phyloP scores from a whole-genome alignment of 2,888 invertebrate species.

The Gasteruption jaculator region DNA sequence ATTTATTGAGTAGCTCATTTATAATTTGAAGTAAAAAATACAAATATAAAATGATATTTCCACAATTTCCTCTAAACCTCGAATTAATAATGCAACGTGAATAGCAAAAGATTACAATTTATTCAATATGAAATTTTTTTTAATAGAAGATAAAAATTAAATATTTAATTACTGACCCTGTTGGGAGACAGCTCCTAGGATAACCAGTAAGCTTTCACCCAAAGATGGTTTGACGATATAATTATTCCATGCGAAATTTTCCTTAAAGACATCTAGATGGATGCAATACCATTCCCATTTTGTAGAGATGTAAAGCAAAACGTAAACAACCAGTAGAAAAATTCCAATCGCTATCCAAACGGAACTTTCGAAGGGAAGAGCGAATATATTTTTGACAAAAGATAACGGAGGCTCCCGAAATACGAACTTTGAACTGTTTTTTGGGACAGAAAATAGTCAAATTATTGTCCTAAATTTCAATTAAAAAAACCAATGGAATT shows the following conservation, averaged over 20 bases:
- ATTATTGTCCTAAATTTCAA: too few species aligned
- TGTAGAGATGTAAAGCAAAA: conserved; percentile 54
- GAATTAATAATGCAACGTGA: too few species aligned
- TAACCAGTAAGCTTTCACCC: conserved; percentile 56
- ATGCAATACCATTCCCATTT: conserved; percentile 52
- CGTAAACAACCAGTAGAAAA: conserved; percentile 52
- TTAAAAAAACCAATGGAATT: too few species aligned
- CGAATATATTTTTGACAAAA: conserved; percentile 67
- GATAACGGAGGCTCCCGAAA: conserved; percentile 71
- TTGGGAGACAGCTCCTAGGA: conserved; percentile 62
- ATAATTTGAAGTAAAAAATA: too few species aligned
- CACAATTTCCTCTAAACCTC: too few species aligned
- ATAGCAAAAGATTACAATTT: too few species aligned
- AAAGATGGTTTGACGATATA: conserved; percentile 41
- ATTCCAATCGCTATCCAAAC: conserved; percentile 63
- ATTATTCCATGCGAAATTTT: too few species aligned
- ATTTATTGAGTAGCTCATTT: too few species aligned
- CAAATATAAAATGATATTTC: too few species aligned
- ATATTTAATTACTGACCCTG: too few species aligned
- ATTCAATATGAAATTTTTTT: not conserved
- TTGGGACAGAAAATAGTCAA: too few species aligned
- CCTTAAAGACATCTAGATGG: conserved; percentile 17
- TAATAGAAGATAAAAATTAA: too few species aligned
- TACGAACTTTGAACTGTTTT: conserved; percentile 58
- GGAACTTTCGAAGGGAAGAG: conserved; percentile 61